These are phyloP conservation scores for Melanotaenia maccullochi DNA, from an alignment of 2,797 vertebrate species.

Conservation along the genomic window DNA sequence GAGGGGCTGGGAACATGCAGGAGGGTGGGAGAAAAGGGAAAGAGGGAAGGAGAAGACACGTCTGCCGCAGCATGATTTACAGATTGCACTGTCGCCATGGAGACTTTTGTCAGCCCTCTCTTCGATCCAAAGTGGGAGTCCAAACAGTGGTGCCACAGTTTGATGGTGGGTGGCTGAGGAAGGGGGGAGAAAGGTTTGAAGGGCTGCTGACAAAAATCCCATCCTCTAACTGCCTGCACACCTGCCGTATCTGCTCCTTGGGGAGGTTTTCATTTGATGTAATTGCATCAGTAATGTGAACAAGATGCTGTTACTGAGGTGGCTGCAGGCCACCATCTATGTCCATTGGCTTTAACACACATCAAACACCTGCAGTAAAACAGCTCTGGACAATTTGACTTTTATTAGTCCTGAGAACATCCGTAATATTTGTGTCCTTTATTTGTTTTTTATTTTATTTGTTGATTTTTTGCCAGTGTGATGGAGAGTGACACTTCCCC, in stretches of 20 bases:
- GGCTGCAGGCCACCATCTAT: constrained; percentile 38
- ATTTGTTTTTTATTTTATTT: no score
- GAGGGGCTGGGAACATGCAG: constrained; percentile 56
- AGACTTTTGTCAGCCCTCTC: constrained; percentile 85
- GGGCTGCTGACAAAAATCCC: constrained; percentile 80
- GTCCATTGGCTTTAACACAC: constrained; percentile 46
- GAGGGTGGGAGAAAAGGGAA: constrained; percentile 50
- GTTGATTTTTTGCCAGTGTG: constrained; percentile 32
- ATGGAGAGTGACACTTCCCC: constrained; percentile 58
- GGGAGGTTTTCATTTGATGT: constrained; percentile 71
- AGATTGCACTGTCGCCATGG: constrained; percentile 84
- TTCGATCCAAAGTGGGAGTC: constrained; percentile 76
- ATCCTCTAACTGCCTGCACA: constrained; percentile 65
- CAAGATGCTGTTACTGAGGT: constrained; percentile 66
- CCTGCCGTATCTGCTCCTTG: constrained; percentile 72
- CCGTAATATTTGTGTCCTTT: constrained; percentile 12
- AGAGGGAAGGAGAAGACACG: constrained; percentile 74
- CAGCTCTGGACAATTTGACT: constrained; percentile 35
- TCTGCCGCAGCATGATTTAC: constrained; percentile 84
- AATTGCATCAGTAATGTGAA: constrained; percentile 70
- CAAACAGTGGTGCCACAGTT: constrained; percentile 66
- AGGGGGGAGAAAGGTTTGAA: constrained; percentile 25
- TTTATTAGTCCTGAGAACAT: constrained; percentile 39
- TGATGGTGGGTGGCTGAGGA: constrained; percentile 23
- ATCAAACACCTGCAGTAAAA: constrained; percentile 38